Percentiles rank a stretch among this genome's conserved stretches.
phyloP scores from a whole-genome alignment of 2,888 invertebrate species.

The Geotrupes spiniger region DNA sequence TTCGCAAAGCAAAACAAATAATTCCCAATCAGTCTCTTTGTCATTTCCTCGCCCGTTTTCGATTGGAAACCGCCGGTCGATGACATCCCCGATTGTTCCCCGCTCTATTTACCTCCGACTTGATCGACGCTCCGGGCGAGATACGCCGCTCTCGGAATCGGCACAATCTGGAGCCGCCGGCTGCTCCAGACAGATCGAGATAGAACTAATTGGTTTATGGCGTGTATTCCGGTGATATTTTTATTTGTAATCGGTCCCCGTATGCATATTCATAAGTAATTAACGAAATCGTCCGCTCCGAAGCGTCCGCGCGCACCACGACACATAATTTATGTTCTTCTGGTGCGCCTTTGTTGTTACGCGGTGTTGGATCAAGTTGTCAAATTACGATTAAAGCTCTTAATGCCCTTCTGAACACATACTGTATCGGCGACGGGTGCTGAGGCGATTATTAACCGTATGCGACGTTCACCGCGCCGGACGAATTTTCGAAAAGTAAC shows the following conservation, averaged over 20 bases:
- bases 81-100: too few relatives aligned
- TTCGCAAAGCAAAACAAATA: too few relatives aligned
- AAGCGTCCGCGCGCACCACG: conserved; percentile 21
- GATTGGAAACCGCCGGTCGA: too few relatives aligned
- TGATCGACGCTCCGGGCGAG: too few relatives aligned
- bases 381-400: conserved; percentile 18
- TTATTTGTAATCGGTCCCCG: conserved; percentile 34
- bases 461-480: too few relatives aligned
- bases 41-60: too few relatives aligned
- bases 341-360: conserved; percentile 18
- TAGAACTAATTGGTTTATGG: conserved; percentile 40
- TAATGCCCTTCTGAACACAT: conserved; percentile 5
- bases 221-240: conserved; percentile 37
- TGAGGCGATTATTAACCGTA: too few relatives aligned
- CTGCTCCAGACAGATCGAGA: conserved; percentile 33
- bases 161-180: conserved; percentile 24
- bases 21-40: too few relatives aligned
- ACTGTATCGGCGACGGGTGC: too few relatives aligned
- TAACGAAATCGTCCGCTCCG: conserved; percentile 30
- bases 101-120: too few relatives aligned
- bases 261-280: conserved; percentile 39
- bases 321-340: conserved; percentile 22
- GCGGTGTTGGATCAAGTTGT: conserved; percentile 25
- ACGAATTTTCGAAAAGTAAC: too few relatives aligned
- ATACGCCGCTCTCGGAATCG: neutral